phyloP scores from a whole-genome alignment of 2,797 vertebrate species.

The Sternotherus odoratus region DNA sequence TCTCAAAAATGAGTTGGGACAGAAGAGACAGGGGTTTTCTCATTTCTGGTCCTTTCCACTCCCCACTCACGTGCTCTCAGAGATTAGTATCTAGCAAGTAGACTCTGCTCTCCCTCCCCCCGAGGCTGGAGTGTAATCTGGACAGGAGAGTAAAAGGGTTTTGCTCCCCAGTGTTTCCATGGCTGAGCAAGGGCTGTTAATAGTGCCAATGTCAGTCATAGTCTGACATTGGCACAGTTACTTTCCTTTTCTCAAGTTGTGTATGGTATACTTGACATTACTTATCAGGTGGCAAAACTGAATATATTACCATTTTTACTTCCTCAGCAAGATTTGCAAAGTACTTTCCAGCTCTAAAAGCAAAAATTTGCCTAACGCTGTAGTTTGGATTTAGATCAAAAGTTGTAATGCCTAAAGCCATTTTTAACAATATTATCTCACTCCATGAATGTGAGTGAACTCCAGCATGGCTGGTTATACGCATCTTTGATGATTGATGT shows the following conservation, averaged over 20 bases:
- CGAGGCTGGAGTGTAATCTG: not conserved
- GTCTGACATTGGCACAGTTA: not conserved
- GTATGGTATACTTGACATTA: not conserved
- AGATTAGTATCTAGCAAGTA: not conserved
- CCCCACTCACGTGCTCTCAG: not conserved
- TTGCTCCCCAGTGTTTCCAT: not conserved
- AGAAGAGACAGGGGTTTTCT: not conserved
- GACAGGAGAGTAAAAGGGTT: not conserved
- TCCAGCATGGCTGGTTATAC: not conserved
- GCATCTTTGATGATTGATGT: constrained; percentile 18
- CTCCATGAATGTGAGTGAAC: constrained; percentile 18
- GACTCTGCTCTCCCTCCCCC: not conserved
- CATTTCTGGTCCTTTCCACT: not conserved
- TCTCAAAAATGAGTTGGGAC: not conserved
- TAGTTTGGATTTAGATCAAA: constrained; percentile 13
- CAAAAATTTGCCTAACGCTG: constrained; percentile 4
- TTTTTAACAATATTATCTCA: constrained; percentile 11
- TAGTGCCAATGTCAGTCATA: not conserved
- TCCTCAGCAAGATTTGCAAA: constrained; percentile 32
- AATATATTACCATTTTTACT: constrained; percentile 5
- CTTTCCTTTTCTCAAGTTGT: not conserved
- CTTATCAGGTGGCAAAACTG: not conserved
- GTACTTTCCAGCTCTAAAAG: constrained; percentile 40
- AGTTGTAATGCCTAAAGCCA: not conserved
- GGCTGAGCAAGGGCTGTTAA: not conserved